phyloP scores from a whole-genome alignment of 1,140 invertebrate genomes.

The Lepidurus packardi region DNA sequence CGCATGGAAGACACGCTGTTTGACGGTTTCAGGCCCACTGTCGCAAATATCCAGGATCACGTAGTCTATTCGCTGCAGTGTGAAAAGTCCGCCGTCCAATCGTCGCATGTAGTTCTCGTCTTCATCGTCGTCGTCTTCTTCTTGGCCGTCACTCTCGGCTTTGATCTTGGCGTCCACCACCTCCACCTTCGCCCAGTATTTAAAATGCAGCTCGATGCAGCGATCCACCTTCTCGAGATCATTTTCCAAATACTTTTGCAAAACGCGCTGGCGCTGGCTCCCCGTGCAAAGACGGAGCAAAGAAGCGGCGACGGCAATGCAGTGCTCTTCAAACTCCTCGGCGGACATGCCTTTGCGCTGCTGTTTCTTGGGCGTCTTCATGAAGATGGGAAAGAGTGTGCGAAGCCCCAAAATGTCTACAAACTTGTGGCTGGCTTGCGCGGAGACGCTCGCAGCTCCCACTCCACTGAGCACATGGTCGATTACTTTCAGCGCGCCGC shows the following conservation, averaged over 20 bases:
- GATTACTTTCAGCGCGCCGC: constrained; percentile 93
- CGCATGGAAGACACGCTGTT: constrained; percentile 82
- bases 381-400: constrained; percentile 95
- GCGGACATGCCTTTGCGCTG: constrained; percentile 75
- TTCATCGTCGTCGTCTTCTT: constrained; percentile 55
- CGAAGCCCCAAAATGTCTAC: constrained; percentile 95
- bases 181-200: constrained; percentile 92
- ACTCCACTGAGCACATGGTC: constrained; percentile 90
- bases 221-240: constrained; percentile 98
- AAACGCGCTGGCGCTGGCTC: constrained; percentile 76
- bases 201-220: constrained; percentile 92
- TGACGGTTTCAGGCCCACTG: constrained; percentile 64
- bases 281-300: constrained; percentile 89
- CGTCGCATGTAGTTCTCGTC: constrained; percentile 81
- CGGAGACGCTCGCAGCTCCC: constrained; percentile 87
- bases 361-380: constrained; percentile 92
- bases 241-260: constrained; percentile 96
- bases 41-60: constrained; percentile 89
- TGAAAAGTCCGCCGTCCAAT: constrained; percentile 89
- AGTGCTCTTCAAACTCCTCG: constrained; percentile 93
- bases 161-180: constrained; percentile 71
- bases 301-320: constrained; percentile 86
- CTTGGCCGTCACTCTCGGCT: constrained; percentile 49
- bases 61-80: constrained; percentile 90
- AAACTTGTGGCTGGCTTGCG: constrained; percentile 63